These are phyloP conservation scores for Drosophila willistoni DNA, from an alignment of 1,140 invertebrate genomes.

Conservation along the genomic window DNA sequence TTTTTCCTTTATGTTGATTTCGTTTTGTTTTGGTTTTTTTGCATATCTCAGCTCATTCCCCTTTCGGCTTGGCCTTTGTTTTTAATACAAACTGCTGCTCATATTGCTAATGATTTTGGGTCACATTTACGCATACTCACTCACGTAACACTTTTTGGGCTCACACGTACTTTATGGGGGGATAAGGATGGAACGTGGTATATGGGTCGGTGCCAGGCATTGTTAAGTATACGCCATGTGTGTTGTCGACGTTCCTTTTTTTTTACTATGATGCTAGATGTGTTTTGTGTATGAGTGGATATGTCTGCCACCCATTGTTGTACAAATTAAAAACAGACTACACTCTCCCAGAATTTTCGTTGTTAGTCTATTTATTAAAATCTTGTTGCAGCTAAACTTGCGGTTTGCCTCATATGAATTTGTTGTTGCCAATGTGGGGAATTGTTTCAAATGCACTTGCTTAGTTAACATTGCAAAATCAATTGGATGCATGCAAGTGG, in stretches of 20 bases:
- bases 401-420: neutral
- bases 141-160: constrained; percentile 55
- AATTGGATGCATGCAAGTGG: neutral
- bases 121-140: constrained; percentile 62
- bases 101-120: constrained; percentile 82
- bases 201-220: constrained; percentile 27
- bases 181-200: neutral
- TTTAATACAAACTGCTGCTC: constrained; percentile 80
- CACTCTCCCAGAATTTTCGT: constrained; percentile 37
- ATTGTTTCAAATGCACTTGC: neutral
- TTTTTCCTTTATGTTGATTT: neutral
- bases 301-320: constrained; percentile 27
- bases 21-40: constrained; percentile 30
- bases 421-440: neutral
- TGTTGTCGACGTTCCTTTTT: constrained; percentile 29
- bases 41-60: constrained; percentile 65
- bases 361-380: constrained; percentile 66
- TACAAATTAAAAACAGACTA: constrained; percentile 72
- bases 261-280: neutral
- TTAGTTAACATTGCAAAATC: neutral
- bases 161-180: constrained; percentile 58
- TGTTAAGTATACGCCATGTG: constrained; percentile 58
- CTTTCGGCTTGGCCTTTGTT: constrained; percentile 57
- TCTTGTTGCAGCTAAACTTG: constrained; percentile 36
- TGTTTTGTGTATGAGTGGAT: constrained; percentile 14